phyloP scores from a whole-genome alignment of 64 coral and sea anemone species.

The Montipora sp. region DNA sequence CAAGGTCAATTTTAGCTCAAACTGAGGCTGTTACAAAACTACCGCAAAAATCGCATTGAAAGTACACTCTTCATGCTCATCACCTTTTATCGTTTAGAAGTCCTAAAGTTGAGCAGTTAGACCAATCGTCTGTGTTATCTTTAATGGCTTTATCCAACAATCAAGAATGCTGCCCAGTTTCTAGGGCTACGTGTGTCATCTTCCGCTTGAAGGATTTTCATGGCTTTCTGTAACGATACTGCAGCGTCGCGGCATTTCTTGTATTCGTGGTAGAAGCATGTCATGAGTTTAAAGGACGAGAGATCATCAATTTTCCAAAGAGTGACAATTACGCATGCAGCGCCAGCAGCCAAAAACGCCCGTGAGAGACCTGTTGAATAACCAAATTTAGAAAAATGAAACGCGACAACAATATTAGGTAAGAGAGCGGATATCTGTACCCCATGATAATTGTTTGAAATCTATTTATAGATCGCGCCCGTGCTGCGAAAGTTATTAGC shows the following conservation, averaged over 20 bases:
- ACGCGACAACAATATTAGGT: neutral
- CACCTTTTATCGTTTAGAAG: too few relatives aligned
- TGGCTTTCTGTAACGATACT: conserved; percentile 63
- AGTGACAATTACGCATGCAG: conserved; percentile 65
- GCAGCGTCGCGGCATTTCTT: conserved; percentile 77
- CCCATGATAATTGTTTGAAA: too few relatives aligned
- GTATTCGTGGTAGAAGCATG: conserved; percentile 67
- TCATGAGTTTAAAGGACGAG: conserved; percentile 32
- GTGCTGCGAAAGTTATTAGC: too few relatives aligned
- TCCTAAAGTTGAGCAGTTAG: neutral
- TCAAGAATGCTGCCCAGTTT: conserved; percentile 70
- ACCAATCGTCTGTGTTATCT: too few relatives aligned
- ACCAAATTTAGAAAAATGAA: neutral
- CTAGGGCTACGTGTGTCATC: conserved; percentile 36
- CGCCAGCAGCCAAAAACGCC: conserved; percentile 71
- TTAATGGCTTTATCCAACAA: conserved; percentile 27
- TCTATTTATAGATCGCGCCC: too few relatives aligned
- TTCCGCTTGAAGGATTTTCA: conserved; percentile 58
- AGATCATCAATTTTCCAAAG: conserved; percentile 72
- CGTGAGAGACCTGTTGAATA: conserved; percentile 62
- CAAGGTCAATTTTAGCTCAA: too few relatives aligned
- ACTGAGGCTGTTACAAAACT: too few relatives aligned
- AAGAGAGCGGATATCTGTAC: too few relatives aligned
- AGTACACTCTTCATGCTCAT: too few relatives aligned
- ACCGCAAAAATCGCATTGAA: too few relatives aligned